Evolutionary conservation across 2,888 invertebrate genomes (phyloP).

Genomic region (Himalopsyche tibetana): DNA sequence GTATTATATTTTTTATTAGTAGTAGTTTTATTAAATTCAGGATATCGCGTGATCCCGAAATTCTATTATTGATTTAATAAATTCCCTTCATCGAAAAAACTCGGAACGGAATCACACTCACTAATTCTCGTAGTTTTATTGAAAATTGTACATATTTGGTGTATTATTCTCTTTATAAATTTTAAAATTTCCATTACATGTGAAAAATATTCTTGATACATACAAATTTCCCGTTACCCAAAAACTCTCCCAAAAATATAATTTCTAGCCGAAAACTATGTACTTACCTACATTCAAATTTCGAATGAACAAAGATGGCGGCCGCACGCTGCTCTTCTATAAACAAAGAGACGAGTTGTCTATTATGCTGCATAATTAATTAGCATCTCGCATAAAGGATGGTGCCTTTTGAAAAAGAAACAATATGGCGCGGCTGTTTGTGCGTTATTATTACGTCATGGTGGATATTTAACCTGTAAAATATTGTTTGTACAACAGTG

Average conservation of each 20-base stretch:
- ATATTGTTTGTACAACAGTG: constrained; percentile 14
- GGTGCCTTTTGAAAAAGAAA: constrained; percentile 61
- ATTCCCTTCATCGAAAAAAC: too few relatives aligned
- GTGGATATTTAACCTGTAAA: constrained; percentile 47
- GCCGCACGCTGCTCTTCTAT: constrained; percentile 45
- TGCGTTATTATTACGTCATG: constrained; percentile 54
- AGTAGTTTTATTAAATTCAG: too few relatives aligned
- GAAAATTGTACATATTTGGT: too few relatives aligned
- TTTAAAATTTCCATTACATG: too few relatives aligned
- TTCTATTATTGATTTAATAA: too few relatives aligned
- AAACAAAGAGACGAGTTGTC: constrained; percentile 60
- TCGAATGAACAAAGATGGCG: constrained; percentile 39
- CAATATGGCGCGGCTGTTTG: constrained; percentile 61
- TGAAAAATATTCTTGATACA: too few relatives aligned
- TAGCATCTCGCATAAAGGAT: constrained; percentile 62
- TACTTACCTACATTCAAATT: constrained; percentile 41
- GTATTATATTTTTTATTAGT: too few relatives aligned
- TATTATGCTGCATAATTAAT: constrained; percentile 63
- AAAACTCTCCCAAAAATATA: constrained; percentile 15
- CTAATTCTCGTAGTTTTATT: too few relatives aligned
- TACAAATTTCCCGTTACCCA: not conserved
- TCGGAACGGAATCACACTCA: too few relatives aligned
- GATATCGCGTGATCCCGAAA: too few relatives aligned
- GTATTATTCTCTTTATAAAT: too few relatives aligned
- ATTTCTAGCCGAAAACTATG: constrained; percentile 5